A percentile compares a stretch with the other conserved stretches of the same genome.
Evolutionary conservation across 1,140 invertebrate genomes (phyloP).

Genomic region (Ditylenchus dipsaci): DNA sequence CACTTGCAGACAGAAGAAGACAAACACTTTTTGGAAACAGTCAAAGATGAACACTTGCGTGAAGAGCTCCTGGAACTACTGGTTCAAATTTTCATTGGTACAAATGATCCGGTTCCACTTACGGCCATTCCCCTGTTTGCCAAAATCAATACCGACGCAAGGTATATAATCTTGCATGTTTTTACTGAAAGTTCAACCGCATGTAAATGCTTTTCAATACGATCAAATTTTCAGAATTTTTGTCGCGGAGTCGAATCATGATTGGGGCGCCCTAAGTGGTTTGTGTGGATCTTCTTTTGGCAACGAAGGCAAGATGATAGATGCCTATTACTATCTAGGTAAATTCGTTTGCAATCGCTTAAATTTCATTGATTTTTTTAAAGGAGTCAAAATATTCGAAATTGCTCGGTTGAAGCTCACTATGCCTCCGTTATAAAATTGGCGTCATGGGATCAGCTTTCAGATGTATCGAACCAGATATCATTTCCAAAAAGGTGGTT

Average conservation of each 20-base stretch:
- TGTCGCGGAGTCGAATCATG: neutral
- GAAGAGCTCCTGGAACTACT: neutral
- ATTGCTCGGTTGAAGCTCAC: neutral
- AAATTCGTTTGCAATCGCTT: too few species aligned
- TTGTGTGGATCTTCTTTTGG: neutral
- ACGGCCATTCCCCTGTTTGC: neutral
- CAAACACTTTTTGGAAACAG: neutral
- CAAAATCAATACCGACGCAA: neutral
- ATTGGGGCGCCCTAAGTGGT: neutral
- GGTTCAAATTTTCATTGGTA: neutral
- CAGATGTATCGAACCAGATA: neutral
- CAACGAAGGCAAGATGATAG: neutral
- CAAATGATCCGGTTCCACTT: neutral
- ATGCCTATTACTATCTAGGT: neutral
- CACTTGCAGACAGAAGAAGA: too few species aligned
- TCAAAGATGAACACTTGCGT: neutral
- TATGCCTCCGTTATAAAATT: neutral
- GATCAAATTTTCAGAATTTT: neutral
- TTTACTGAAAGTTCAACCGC: too few species aligned
- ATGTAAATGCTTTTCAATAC: too few species aligned
- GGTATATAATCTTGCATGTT: neutral
- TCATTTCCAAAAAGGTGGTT: neutral
- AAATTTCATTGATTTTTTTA: neutral
- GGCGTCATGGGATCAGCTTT: neutral
- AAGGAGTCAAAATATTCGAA: neutral